Evolutionary conservation across 2,888 invertebrate species (phyloP).

Genomic region (Bursaphelenchus okinawaensis): DNA sequence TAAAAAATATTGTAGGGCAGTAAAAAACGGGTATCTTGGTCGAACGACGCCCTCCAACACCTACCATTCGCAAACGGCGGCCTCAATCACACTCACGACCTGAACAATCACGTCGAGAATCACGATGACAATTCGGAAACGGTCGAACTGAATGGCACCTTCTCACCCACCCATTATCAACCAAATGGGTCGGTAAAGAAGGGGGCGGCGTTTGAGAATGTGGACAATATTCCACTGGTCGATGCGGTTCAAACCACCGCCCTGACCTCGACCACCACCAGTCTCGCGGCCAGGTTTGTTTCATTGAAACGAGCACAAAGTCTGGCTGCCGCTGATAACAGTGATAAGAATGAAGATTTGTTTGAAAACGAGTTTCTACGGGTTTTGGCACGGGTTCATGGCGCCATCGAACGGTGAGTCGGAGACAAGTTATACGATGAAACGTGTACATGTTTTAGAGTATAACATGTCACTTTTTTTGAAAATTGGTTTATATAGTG

Average conservation of each 20-base stretch:
- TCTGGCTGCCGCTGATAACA: background rate
- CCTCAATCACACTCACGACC: too few species aligned
- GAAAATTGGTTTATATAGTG: too few species aligned
- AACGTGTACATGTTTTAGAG: too few species aligned
- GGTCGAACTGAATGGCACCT: background rate
- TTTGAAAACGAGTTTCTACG: constrained; percentile 68
- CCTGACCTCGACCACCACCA: background rate
- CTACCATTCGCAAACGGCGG: background rate
- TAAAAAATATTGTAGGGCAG: constrained; percentile 1
- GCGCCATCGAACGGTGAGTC: constrained; percentile 69
- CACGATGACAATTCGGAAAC: background rate
- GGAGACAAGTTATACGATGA: too few species aligned
- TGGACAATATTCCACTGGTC: background rate
- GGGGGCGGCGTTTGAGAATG: background rate
- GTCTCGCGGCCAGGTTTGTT: background rate
- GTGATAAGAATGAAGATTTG: constrained; percentile 27
- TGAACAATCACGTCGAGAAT: background rate
- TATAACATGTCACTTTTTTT: too few species aligned
- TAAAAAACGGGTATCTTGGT: constrained; percentile 30
- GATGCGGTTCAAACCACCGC: background rate
- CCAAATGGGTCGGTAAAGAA: background rate
- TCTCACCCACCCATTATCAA: too few species aligned
- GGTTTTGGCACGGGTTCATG: constrained; percentile 69
- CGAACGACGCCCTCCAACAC: constrained; percentile 15
- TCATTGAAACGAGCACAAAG: background rate